Base-by-base conservation (phyloP, 92 coral and sea anemone species). In the Chrysogorgia sp. region DNA sequence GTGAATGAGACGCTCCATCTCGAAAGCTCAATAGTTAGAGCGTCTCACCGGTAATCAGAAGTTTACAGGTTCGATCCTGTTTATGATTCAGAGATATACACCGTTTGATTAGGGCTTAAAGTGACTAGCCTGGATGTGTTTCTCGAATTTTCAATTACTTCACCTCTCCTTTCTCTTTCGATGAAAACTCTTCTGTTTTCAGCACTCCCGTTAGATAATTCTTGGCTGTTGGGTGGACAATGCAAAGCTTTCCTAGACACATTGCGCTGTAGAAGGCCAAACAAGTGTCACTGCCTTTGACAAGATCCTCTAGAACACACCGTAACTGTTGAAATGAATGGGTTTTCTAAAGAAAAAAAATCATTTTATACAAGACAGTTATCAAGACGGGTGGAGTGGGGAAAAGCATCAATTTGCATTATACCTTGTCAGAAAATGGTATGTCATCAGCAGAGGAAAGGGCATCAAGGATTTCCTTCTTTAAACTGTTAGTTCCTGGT, bases 371-470 rank as follows among this genome's bases (percentile, higher is more conserved):
- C n/a, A n/a, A n/a, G n/a, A n/a, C n/a, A n/a, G n/a, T n/a, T n/a
- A n/a, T n/a, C n/a, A n/a, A n/a, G n/a, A n/a, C n/a, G n/a, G n/a
- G n/a, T n/a, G n/a, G n/a, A n/a, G n/a, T n/a, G n/a, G n/a, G n/a
- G n/a, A n/a, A n/a, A n/a, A n/a, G n/a, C n/a, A n/a, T n/a, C n/a
- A n/a, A n/a, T n/a, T n/a, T n/a, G n/a, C n/a, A n/a, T n/a, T n/a
- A n/a, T 74, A 90, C 99, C 91, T 89, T 87, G 82, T 91, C 92
- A 12, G 89, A 90, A 71, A 91, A 96, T 40, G 97, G 94, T 63
- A 96, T 89, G 67, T 96, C 88, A 31, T 72, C 65, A 7, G 35
- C 64, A 20, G 79, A 53, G 0, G 32, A 14, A 15, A 72, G 45
- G 22, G 34, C 49, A 34, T 72, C 79, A 1, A 72, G 64, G 3